Conservation (phyloP, 2,888 invertebrate genomes). For the Mythimna impura region DNA sequence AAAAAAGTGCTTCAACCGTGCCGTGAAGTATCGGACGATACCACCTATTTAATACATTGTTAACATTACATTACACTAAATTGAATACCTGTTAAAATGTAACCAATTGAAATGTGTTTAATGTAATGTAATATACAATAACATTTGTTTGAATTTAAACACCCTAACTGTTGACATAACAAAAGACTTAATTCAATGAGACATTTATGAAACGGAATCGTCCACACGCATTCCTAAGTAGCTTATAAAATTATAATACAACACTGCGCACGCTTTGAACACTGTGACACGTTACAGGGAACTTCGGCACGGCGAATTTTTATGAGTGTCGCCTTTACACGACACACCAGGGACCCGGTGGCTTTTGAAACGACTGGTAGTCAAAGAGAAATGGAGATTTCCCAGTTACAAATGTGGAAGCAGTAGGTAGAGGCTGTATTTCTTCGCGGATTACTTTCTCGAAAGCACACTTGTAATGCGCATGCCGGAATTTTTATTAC, state of each 20-base stretch:
- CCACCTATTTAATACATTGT: background rate
- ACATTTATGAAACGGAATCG: conserved; percentile 39
- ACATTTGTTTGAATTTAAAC: conserved; percentile 11
- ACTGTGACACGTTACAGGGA: conserved; percentile 77
- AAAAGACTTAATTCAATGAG: conserved; percentile 45
- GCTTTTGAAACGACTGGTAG: conserved; percentile 87
- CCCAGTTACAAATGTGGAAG: conserved; percentile 88
- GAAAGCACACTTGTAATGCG: conserved; percentile 84
- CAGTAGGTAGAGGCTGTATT: conserved; percentile 86
- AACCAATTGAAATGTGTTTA: background rate
- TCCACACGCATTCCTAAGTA: conserved; percentile 59
- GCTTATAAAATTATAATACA: conserved; percentile 80
- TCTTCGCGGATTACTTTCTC: conserved; percentile 88
- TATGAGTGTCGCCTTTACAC: conserved; percentile 86
- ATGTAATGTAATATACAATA: background rate
- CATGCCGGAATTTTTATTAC: conserved; percentile 87
- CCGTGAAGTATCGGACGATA: background rate
- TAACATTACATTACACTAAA: background rate
- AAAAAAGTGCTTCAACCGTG: too few relatives aligned
- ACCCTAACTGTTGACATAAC: conserved; percentile 23
- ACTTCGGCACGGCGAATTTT: conserved; percentile 87
- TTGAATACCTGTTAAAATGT: background rate
- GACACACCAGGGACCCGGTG: conserved; percentile 86
- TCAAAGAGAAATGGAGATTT: conserved; percentile 90
- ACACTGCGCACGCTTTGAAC: conserved; percentile 71